Conservation (phyloP, 2,888 invertebrate genomes). For the Oegoconia quadripuncta region DNA sequence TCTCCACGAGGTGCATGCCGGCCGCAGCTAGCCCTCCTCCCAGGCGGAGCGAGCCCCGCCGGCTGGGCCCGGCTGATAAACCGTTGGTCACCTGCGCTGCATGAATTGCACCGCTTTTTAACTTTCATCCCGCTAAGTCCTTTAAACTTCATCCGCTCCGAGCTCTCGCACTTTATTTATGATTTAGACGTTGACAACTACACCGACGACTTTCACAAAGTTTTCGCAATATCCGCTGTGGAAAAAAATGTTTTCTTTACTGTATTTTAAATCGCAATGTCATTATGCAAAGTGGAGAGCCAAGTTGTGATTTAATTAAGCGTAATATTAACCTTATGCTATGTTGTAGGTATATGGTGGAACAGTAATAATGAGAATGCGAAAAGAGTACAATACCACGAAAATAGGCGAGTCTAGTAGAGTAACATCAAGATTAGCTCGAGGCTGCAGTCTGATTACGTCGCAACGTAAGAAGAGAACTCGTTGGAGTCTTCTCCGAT, state of each 20-base stretch:
- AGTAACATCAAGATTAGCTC: conserved; percentile 66
- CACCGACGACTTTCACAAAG: conserved; percentile 49
- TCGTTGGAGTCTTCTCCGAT: conserved; percentile 38
- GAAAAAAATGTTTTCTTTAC: conserved; percentile 33
- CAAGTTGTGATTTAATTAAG: conserved; percentile 35
- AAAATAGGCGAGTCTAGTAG: conserved; percentile 45
- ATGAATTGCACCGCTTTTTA: conserved; percentile 77
- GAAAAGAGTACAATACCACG: conserved; percentile 59
- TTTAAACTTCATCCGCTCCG: conserved; percentile 71
- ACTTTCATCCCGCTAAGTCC: conserved; percentile 69
- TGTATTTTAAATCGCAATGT: conserved; percentile 35
- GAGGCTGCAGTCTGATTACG: conserved; percentile 68
- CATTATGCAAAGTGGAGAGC: conserved; percentile 37
- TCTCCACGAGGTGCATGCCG: conserved; percentile 53
- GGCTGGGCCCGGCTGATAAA: conserved; percentile 69
- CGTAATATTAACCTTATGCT: conserved; percentile 19
- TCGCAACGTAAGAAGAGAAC: conserved; percentile 56
- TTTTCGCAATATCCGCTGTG: conserved; percentile 40
- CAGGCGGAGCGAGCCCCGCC: conserved; percentile 25
- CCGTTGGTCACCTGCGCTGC: conserved; percentile 75
- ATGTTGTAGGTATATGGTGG: conserved; percentile 20
- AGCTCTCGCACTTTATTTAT: conserved; percentile 67
- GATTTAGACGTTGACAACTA: conserved; percentile 65
- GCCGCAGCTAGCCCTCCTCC: conserved; percentile 17
- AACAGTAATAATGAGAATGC: conserved; percentile 40